phyloP scores from a whole-genome alignment of 1,140 invertebrate genomes.

The Drosophila kohkoa region DNA sequence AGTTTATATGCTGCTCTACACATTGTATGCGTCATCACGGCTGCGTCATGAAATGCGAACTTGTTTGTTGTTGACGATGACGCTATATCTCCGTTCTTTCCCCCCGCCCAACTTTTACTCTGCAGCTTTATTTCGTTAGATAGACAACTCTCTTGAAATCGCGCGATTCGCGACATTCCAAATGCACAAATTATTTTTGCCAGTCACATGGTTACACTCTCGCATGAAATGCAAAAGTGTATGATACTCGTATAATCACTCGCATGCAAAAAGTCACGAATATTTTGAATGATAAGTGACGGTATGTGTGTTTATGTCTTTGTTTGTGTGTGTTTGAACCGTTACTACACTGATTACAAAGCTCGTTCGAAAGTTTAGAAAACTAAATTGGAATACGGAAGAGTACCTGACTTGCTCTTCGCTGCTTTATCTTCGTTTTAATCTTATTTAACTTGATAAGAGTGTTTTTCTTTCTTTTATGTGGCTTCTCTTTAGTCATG shows the following conservation, averaged over 20 bases:
- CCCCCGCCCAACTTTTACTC: not conserved
- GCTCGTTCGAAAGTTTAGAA: not conserved
- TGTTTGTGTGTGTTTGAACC: not conserved
- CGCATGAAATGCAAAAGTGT: constrained; percentile 41
- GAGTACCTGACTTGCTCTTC: constrained; percentile 10
- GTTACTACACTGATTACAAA: constrained; percentile 12
- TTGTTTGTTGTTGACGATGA: constrained; percentile 42
- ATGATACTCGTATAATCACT: not conserved
- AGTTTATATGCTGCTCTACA: constrained; percentile 9
- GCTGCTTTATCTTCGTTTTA: not conserved
- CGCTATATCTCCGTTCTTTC: constrained; percentile 1
- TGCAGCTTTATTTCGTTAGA: constrained; percentile 24
- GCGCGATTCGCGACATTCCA: constrained; percentile 37
- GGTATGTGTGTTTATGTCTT: constrained; percentile 3
- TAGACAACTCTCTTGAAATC: constrained; percentile 13
- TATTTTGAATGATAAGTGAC: not conserved
- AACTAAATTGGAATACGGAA: not conserved
- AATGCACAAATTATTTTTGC: constrained; percentile 16
- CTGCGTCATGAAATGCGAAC: constrained; percentile 48
- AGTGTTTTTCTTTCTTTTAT: not conserved
- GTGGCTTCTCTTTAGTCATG: constrained; percentile 10
- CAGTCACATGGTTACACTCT: constrained; percentile 39
- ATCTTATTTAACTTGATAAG: constrained; percentile 17
- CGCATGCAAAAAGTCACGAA: constrained; percentile 18
- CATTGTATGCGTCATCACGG: constrained; percentile 47